Evolutionary conservation across 92 coral and sea anemone species (phyloP), one percentile per base, ranked within the genome.

Genomic region (Porites rus): DNA sequence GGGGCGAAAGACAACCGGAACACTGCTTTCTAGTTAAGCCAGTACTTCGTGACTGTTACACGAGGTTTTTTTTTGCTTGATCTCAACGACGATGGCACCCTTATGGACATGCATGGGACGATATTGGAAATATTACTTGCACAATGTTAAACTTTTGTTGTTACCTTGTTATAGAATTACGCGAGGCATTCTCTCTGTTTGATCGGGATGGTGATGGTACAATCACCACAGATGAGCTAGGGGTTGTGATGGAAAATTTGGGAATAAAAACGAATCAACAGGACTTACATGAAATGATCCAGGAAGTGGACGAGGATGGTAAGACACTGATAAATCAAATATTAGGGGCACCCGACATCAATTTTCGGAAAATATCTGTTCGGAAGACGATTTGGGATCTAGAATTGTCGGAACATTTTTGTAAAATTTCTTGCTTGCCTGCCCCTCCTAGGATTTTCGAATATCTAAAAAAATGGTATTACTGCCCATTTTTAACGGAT

Each of bases 171-270:
- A 16, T 62, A 83, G 87, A 83, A 2, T 74, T 83, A 4, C 87
- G 73, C 28, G 94, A 92, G 61, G 98, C 93, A 65, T 94, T 94
- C 74, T 81, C 88, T 52, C 76, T 94, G 93, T 94, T 94, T 67
- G 98, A 94, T 87, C 88, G 81, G 19, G 96, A 94, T 81, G 93
- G 90, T 1, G 95, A 92, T 71, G 98, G 96, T 7, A 90, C 95
- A 1, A 94, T 94, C 87, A 84, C 90, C 14, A 81, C 88, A 10
- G 90, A 84, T 63, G 98, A 94, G 59, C 87, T 94, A 3, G 88
- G 91, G 50, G 89, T 87, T 1, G 96, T 94, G 66, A 94, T 94
- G 98, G 92, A 38, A 18, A 87, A 84, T 17, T 81, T 94, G 72
- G 98, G 98, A 60, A 85, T 92, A 79, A 90, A 81, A 53, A 86